Evolutionary conservation across 2,888 invertebrate species (phyloP).

Genomic region (Furcula furcula): DNA sequence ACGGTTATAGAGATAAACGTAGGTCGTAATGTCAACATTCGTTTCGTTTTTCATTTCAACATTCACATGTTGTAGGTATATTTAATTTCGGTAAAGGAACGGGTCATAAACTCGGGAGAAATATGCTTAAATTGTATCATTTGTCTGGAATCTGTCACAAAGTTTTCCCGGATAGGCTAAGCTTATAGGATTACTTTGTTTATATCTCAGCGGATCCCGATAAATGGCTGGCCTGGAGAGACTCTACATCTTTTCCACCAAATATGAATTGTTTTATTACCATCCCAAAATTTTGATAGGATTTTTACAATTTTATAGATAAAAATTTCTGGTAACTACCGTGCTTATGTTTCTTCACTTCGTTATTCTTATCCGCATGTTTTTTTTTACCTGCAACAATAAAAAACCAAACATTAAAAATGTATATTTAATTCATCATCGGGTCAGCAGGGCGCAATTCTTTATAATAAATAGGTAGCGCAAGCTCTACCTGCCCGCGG

Average conservation of each 20-base stretch:
- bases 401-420: slow-evolving; percentile 47
- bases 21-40: too few relatives aligned
- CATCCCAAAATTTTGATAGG: too few relatives aligned
- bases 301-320: too few relatives aligned
- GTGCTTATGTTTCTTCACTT: slow-evolving; percentile 17
- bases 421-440: slow-evolving; percentile 34
- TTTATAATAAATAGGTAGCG: slow-evolving; percentile 67
- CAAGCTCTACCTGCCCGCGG: slow-evolving; percentile 64
- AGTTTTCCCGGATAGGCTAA: not conserved
- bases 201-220: not conserved
- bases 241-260: too few relatives aligned
- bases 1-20: too few relatives aligned
- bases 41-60: too few relatives aligned
- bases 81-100: not conserved
- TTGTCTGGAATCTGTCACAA: slow-evolving; percentile 1
- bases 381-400: slow-evolving; percentile 64
- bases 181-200: slow-evolving; percentile 1
- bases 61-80: too few relatives aligned
- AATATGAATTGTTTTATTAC: too few relatives aligned
- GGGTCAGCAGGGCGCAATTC: slow-evolving; percentile 41
- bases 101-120: not conserved
- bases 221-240: too few relatives aligned
- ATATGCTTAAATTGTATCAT: not conserved
- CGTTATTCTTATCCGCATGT: slow-evolving; percentile 5
- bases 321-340: slow-evolving; percentile 2